Evolutionary conservation across 1,140 invertebrate species (phyloP), one percentile per base, ranked within the genome.

Genomic region (Heliothis subflexa): DNA sequence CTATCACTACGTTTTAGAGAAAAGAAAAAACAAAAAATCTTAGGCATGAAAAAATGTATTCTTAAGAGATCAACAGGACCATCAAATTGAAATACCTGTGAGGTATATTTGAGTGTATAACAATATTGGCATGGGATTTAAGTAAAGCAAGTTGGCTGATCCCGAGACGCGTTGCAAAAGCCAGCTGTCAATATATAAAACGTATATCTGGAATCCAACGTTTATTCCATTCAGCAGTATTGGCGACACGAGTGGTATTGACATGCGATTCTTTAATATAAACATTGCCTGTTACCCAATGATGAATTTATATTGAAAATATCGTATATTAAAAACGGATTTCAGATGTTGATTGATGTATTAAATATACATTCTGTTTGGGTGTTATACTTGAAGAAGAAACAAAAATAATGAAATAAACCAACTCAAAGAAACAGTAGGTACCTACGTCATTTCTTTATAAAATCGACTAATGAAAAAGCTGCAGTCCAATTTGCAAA

Each of bases 121-220:
- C 59, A 49, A 64, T 75, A 75, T 75, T 61, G 47, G 59, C 12
- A 40, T 28, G 59, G 59, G 72, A 74, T 74, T 25, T 45, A 59
- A 50, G 59, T 47, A 75, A 77, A 77, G 62, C 61, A 68, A 77
- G 49, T 50, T 78, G 71, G 71, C 50, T 74, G 33, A 74, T 55
- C 61, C 62, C 49, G 57, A 49, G 78, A 55, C 75, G 52, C 71
- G 71, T 54, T 21, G 59, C 49, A 61, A 66, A 70, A 54, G 74
- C 74, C 61, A 77, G 68, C 78, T 83, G 83, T 80, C 83, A 85
- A 85, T 85, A 85, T 80, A 83, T 82, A 80, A 78, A 79, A 81
- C 80, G 81, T 81, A 78, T 81, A 76, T 81, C 81, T 77, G 68
- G 66, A 79, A 78, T 81, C 79, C 79, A 78, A 75, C 78, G 73